Evolutionary conservation across 2,888 invertebrate genomes (phyloP), one percentile per base, ranked within the genome.

Genomic region (Nemotelus nigrinus): DNA sequence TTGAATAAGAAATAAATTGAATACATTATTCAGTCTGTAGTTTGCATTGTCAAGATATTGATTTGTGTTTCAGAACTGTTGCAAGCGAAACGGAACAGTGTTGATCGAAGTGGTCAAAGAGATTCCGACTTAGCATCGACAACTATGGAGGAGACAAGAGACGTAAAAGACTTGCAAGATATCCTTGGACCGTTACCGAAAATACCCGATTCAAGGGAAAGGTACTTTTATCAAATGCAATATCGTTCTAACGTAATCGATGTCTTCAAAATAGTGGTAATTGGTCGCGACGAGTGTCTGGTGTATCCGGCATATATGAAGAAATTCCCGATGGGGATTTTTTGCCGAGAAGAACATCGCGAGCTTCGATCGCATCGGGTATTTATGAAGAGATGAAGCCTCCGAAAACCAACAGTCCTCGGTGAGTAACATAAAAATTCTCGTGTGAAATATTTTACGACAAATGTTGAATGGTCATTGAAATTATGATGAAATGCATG

Each of bases 321-420:
- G 87, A 87, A 79, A 87, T 87, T 53, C 83, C 83, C 5, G 86
- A 86, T 77, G 83, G 82, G 25, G 80, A 81, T 60, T 70, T 81
- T n/a, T 47, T 64, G 3, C 81, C 81, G 0, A 78, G 85, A 44
- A 83, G 85, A 43, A 79, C 83, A 2, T 85, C 87, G 0, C 83
- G 86, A 1, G 83, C 83, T 0, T 87, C 88, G 0, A 82, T 86
- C 53, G 85, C 85, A 0, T 87, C 87, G 0, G 87, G 87, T 2
- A 87, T 87, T 44, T 87, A 87, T 79, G 88, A 87, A 80, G 87
- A 87, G 79, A 87, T 87, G 87, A 86, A 86, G 79, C 83, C 85
- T 1, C 81, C 82, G 3, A 79, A 80, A 0, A 8, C 81, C 44
- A 81, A 82, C 53, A 80, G 82, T 25, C 77, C 82, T 43, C 78